phyloP scores from a whole-genome alignment of 2,888 invertebrate genomes.

The Helleia helle region DNA sequence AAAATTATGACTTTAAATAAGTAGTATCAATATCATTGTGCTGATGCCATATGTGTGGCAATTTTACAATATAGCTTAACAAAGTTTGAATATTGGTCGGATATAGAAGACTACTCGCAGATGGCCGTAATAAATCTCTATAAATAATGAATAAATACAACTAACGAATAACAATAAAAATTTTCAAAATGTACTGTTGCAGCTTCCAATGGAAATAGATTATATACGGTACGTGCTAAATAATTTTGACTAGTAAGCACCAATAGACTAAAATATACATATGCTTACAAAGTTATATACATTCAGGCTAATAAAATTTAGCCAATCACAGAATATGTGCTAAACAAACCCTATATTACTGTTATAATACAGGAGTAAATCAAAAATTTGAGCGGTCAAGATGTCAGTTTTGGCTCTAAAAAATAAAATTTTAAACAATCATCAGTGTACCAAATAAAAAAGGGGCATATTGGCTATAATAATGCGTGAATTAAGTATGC shows the following conservation, averaged over 20 bases:
- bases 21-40: no score
- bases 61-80: no score
- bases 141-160: constrained; percentile 20
- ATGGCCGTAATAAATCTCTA: constrained; percentile 24
- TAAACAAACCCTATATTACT: constrained; percentile 17
- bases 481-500: no score
- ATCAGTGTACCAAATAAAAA: background rate
- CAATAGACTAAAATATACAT: constrained; percentile 59
- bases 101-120: constrained; percentile 16
- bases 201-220: constrained; percentile 11
- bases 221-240: constrained; percentile 44
- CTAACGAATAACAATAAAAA: constrained; percentile 12
- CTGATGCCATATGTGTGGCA: no score
- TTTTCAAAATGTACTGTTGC: background rate
- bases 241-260: constrained; percentile 75
- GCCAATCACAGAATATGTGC: constrained; percentile 40
- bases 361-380: constrained; percentile 9
- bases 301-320: constrained; percentile 59
- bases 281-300: constrained; percentile 44
- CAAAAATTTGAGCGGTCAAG: constrained; percentile 12
- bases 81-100: background rate
- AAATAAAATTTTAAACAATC: no score
- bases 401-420: constrained; percentile 5
- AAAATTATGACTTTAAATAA: no score
- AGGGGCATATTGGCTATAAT: background rate